Evolutionary conservation across 2,113 vertebrate species (phyloP).

Genomic region (Bufo gargarizans): DNA sequence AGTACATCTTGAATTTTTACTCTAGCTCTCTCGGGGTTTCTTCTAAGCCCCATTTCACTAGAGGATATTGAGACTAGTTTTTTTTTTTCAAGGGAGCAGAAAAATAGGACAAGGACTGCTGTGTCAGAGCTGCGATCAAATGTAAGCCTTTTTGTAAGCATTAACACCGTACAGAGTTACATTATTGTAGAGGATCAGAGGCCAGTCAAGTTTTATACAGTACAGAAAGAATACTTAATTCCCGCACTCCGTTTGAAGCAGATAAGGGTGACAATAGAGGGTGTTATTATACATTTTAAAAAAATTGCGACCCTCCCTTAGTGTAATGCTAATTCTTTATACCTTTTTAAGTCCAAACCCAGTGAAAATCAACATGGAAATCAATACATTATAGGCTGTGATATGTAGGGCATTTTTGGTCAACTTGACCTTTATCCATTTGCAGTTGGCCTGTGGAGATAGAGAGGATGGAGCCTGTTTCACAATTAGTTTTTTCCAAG

Average conservation of each 20-base stretch:
- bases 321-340: too few relatives aligned
- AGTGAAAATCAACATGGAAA: too few relatives aligned
- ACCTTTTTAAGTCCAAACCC: too few relatives aligned
- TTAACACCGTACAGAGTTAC: background rate
- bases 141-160: conserved; percentile 35
- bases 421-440: too few relatives aligned
- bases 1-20: conserved; percentile 12
- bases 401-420: too few relatives aligned
- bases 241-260: too few relatives aligned
- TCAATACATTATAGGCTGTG: too few relatives aligned
- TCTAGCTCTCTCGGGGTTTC: conserved; percentile 11
- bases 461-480: too few relatives aligned
- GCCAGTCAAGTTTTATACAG: conserved; percentile 32
- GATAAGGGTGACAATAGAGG: too few relatives aligned
- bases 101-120: conserved; percentile 51
- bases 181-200: background rate
- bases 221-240: background rate
- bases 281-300: background rate
- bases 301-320: background rate
- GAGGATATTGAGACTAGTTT: background rate
- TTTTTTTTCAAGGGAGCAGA: conserved; percentile 14
- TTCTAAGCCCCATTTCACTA: conserved; percentile 29
- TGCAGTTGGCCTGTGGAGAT: too few relatives aligned
- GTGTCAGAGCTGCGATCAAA: conserved; percentile 34
- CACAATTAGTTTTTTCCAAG: too few relatives aligned